phyloP scores from a whole-genome alignment of 2,113 vertebrate species.

The Chamaetylas fuelleborni region DNA sequence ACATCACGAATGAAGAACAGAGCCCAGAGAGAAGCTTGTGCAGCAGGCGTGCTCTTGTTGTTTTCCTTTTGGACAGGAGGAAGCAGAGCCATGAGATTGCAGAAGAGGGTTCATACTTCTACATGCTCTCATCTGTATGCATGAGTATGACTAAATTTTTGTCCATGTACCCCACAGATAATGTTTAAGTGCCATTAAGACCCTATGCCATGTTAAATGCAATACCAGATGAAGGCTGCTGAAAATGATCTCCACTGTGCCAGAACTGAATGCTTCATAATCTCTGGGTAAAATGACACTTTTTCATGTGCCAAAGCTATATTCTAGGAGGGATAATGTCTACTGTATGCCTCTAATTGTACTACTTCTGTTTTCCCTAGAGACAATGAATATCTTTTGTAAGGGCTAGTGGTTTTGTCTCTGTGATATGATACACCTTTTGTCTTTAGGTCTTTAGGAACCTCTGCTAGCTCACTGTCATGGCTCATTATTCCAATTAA shows the following conservation, averaged over 20 bases:
- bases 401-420: not conserved
- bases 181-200: not conserved
- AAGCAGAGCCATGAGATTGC: not conserved
- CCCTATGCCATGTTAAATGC: not conserved
- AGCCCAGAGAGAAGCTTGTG: not conserved
- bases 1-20: not conserved
- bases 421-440: not conserved
- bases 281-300: not conserved
- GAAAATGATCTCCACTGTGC: not conserved
- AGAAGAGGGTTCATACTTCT: not conserved
- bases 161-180: not conserved
- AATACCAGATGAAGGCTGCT: not conserved
- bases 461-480: not conserved
- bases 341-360: not conserved
- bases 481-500: constrained; percentile 10
- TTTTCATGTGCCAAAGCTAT: not conserved
- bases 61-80: not conserved
- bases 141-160: not conserved
- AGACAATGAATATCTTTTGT: not conserved
- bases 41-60: not conserved
- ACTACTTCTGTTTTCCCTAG: not conserved
- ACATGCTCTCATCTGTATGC: not conserved
- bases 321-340: not conserved
- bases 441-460: not conserved
- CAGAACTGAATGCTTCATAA: not conserved